phyloP scores from a whole-genome alignment of 2,888 invertebrate species.

The Zygogramma bicolorata region DNA sequence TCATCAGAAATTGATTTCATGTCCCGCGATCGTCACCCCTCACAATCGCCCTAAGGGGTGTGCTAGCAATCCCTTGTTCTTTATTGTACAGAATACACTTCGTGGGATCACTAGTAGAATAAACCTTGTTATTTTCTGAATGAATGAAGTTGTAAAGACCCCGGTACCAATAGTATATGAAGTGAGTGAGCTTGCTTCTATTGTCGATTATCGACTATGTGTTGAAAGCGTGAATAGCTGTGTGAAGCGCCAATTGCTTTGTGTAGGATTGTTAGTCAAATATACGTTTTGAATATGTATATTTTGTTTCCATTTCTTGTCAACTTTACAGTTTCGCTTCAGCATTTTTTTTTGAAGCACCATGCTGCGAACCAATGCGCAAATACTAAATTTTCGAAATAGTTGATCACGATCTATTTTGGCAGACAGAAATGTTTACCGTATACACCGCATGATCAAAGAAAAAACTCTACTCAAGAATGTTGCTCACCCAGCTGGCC shows the following conservation, averaged over 20 bases:
- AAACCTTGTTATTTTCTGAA: constrained; percentile 8
- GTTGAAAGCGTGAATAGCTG: constrained; percentile 18
- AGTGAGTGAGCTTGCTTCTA: neutral
- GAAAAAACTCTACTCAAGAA: too few relatives aligned
- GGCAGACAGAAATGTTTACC: too few relatives aligned
- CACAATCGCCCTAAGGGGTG: neutral
- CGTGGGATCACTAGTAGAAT: constrained; percentile 11
- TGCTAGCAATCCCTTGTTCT: constrained; percentile 12
- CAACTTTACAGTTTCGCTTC: too few relatives aligned
- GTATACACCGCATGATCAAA: too few relatives aligned
- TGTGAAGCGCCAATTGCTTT: neutral
- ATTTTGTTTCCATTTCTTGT: too few relatives aligned
- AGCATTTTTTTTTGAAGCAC: too few relatives aligned
- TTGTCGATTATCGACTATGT: constrained; percentile 9
- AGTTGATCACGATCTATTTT: too few relatives aligned
- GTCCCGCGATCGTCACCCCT: neutral
- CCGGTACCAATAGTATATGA: constrained; percentile 9
- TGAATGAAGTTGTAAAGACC: constrained; percentile 29
- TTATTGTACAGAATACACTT: constrained; percentile 1
- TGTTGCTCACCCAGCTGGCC: too few relatives aligned
- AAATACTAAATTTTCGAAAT: too few relatives aligned
- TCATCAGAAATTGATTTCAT: neutral
- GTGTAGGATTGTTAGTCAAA: neutral
- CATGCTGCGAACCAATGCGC: too few relatives aligned
- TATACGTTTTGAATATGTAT: neutral